Evolutionary conservation across 2,113 vertebrate species (phyloP).

Genomic region (Myxocyprinus asiaticus): DNA sequence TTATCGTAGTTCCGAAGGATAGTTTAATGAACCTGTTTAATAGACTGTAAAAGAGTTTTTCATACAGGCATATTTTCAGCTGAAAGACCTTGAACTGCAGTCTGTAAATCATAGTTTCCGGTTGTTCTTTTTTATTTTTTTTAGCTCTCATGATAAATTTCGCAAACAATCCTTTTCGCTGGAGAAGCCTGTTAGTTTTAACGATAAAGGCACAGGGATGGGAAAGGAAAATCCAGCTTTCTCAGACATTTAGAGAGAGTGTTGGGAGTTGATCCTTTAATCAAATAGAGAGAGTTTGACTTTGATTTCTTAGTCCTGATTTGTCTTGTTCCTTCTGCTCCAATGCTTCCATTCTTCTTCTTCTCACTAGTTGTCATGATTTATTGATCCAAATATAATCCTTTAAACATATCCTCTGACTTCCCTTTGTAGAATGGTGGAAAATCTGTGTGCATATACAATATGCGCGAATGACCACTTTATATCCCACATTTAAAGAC

Average conservation of each 20-base stretch:
- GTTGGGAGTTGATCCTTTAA: neutral
- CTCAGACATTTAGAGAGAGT: neutral
- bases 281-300: constrained; percentile 10
- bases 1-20: constrained; percentile 24
- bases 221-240: neutral
- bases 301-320: constrained; percentile 22
- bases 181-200: constrained; percentile 1
- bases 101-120: no score
- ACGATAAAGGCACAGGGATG: neutral
- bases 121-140: neutral
- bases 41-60: constrained; percentile 23
- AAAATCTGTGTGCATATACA: no score
- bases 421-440: neutral
- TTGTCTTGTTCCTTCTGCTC: neutral
- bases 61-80: constrained; percentile 12
- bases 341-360: neutral
- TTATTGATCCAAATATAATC: neutral
- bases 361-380: neutral
- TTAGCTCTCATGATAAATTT: neutral
- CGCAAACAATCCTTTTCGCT: neutral
- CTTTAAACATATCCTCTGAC: neutral
- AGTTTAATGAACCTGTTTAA: constrained; percentile 13
- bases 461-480: no score
- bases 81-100: constrained; percentile 4
- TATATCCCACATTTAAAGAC: no score